These are phyloP conservation scores for Microplitis manilae DNA, from an alignment of 2,888 invertebrate genomes.

Conservation along the genomic window DNA sequence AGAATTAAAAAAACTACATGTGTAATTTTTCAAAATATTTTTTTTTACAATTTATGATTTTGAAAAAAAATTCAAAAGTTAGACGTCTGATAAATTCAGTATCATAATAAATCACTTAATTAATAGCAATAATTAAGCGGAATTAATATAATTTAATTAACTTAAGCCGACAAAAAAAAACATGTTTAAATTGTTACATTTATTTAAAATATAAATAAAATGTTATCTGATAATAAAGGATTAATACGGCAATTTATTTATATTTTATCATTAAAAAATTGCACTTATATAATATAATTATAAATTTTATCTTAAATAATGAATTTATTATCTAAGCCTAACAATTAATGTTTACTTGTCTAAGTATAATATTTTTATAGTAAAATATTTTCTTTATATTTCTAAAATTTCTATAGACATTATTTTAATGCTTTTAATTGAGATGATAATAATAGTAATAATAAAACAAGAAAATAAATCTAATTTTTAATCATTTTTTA, in stretches of 20 bases:
- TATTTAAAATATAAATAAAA: background rate
- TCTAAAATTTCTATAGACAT: background rate
- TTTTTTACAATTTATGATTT: too few species aligned
- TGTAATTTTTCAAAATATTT: too few species aligned
- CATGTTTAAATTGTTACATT: background rate
- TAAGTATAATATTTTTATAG: background rate
- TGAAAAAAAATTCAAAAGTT: too few species aligned
- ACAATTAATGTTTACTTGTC: background rate
- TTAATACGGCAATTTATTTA: background rate
- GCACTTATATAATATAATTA: background rate
- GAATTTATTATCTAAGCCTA: background rate
- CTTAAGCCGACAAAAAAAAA: background rate
- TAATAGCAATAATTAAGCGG: background rate
- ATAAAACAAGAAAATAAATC: conserved; percentile 6
- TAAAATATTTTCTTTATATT: background rate
- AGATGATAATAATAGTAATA: conserved; percentile 15
- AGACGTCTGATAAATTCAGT: too few species aligned
- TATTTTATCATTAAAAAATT: background rate
- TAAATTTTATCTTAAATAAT: background rate
- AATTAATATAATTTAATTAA: background rate
- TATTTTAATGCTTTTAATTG: background rate
- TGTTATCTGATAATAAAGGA: background rate
- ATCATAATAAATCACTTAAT: conserved; percentile 48
- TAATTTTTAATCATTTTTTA: background rate
- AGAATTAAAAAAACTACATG: too few species aligned